Percentiles rank a stretch among this genome's conserved stretches.
Conservation (phyloP, 2,888 invertebrate genomes). For the Tolmerus cingulatus region DNA sequence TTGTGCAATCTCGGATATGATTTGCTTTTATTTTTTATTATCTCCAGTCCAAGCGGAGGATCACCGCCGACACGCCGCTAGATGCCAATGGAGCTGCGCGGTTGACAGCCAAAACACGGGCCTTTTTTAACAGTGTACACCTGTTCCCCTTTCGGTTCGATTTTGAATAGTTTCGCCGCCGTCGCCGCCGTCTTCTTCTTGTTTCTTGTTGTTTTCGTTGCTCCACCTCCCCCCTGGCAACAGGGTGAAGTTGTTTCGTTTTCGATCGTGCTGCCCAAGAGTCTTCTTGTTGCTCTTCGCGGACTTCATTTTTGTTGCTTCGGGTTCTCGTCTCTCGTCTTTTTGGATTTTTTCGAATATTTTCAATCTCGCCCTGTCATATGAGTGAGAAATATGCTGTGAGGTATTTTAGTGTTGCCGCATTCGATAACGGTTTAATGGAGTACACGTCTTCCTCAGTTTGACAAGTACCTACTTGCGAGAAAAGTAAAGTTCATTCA, state of each 20-base stretch:
- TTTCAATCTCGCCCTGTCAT: background rate
- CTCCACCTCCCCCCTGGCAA: background rate
- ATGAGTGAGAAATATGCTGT: conserved; percentile 16
- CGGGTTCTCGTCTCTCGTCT: background rate
- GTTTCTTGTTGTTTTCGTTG: background rate
- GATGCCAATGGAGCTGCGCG: background rate
- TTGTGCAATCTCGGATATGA: background rate
- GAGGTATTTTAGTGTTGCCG: conserved; percentile 4
- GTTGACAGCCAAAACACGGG: background rate
- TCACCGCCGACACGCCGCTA: background rate
- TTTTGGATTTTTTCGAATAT: background rate
- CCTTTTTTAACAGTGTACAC: conserved; percentile 26
- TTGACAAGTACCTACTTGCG: background rate
- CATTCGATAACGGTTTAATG: background rate
- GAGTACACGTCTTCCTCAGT: background rate
- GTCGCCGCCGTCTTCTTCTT: background rate
- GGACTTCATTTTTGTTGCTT: background rate
- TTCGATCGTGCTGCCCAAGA: background rate
- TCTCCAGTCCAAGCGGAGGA: background rate
- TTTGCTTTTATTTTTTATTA: background rate
- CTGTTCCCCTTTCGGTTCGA: conserved; percentile 27
- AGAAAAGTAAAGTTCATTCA: background rate
- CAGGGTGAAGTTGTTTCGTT: background rate
- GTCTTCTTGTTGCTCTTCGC: background rate
- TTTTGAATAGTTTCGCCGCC: background rate